These are phyloP conservation scores for Taphrorychus bicolor DNA, from an alignment of 2,888 invertebrate species.

Conservation along the genomic window DNA sequence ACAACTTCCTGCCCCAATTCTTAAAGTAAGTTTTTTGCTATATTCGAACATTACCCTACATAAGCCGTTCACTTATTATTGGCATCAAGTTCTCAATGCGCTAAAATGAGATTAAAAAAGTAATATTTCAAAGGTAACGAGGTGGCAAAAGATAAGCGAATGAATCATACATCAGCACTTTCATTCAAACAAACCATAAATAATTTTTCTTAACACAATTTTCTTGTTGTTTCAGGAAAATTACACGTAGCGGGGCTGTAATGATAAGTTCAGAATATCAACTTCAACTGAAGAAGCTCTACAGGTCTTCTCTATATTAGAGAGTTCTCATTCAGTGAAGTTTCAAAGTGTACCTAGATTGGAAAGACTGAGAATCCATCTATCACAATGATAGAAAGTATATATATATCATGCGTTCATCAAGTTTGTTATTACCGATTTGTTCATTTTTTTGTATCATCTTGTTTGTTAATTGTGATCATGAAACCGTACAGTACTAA, in stretches of 20 bases:
- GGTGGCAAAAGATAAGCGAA: too few species aligned
- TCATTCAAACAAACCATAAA: background rate
- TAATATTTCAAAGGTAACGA: too few species aligned
- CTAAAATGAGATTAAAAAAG: too few species aligned
- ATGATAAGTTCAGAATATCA: constrained; percentile 87
- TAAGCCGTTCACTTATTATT: too few species aligned
- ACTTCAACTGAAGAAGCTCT: constrained; percentile 88
- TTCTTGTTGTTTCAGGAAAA: constrained; percentile 68
- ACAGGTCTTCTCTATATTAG: constrained; percentile 65
- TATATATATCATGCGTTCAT: constrained; percentile 35
- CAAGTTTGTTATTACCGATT: constrained; percentile 7
- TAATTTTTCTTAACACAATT: too few species aligned
- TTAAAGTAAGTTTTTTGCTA: constrained; percentile 73
- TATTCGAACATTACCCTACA: too few species aligned
- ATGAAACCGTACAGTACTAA: constrained; percentile 7
- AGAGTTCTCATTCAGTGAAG: constrained; percentile 28
- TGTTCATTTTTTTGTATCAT: constrained; percentile 29
- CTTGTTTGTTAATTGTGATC: constrained; percentile 15
- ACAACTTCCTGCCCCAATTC: constrained; percentile 84
- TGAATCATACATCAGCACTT: background rate
- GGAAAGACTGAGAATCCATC: constrained; percentile 44
- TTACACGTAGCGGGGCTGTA: constrained; percentile 83
- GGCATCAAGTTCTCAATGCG: background rate
- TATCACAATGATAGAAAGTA: constrained; percentile 40
- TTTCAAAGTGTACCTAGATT: constrained; percentile 38